Base-by-base conservation (phyloP, 2,888 invertebrate species). In the Eupithecia subfuscata region DNA sequence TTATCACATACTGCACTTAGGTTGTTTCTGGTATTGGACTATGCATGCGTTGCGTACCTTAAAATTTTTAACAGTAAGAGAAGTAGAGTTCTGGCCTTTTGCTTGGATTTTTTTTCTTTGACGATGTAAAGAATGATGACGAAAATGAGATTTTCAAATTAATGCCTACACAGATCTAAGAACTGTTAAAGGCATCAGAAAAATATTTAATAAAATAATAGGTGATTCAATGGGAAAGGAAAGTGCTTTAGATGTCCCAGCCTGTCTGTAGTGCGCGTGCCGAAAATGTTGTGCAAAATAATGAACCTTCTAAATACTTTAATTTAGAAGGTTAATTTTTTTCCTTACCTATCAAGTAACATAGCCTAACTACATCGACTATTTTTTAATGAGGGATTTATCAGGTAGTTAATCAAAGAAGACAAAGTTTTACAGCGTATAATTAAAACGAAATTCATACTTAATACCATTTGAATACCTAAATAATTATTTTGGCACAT, bases 401-500 rank as follows among this genome's bases (percentile, higher is more conserved):
- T 12, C 37, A 25, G 14, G 25, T 25, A 60, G 60, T 25, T 22
- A 25, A 60, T 25, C 18, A 56, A 60, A 60, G 12, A 60, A 6
- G 25, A 25, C 60, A 25, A 12, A 60, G 6, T 6, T 56, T 56
- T 14, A 14, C 12, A 60, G 60, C 22, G 12, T 60, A 25, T 60
- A 60, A 25, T 25, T 60, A 12, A 6, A 60, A 60, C 25, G 14
- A 60, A 60, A 60, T 60, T 22, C 60, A 25, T 40, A 40, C 8
- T 30, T 14, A 64, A 34, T 64, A 68, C 40, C 14, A 40, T 22
- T 67, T 69, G 30, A 73, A 69, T 5, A 22, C 68, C 70, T 52
- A 18, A 73, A 68, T 65, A 71, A 43, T 45, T 74, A 75, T 71
- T 80, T 81, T 81, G 80, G 81, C 81, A 81, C 80, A 72, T 45